Evolutionary conservation across 2,797 vertebrate genomes (phyloP), one percentile per base, ranked within the genome.

Genomic region (Peromyscus attwateri): DNA sequence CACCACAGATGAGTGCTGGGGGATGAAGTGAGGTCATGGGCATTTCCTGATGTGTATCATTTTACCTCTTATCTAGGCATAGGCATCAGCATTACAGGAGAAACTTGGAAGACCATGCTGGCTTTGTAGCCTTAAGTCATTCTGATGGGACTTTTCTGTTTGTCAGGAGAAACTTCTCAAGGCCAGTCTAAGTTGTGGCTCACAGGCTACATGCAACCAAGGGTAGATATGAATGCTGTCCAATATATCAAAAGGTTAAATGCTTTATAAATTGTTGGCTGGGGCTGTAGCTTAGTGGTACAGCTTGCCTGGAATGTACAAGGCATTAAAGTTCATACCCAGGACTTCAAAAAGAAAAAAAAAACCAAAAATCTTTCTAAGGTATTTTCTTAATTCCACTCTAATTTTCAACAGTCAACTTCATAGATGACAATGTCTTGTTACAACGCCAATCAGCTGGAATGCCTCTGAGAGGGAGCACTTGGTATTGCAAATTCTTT

Each of bases 401-500:
- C 31, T 10, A 85, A 16, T 70, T 70, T 68, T 70, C 34, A 52
- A 25, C 12, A 85, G 5, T 68, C 19, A 85, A 49, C 31, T 49
- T 85, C n/a, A n/a, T 49, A 68, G 43, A 31, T 46, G 62, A 16
- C 17, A 66, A 46, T n/a, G 37, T 80, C 77, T 68, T 49, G 62
- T 68, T n/a, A 85, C 29, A 85, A n/a, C 1, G 1, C 7, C 82
- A 64, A 19, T 27, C 43, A 84, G 27, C 3, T 49, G 40, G 40
- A 66, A 49, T 68, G 19, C 43, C 43, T 68, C 64, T 9, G 12
- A 96, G 95, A 96, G 93, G 94, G 96, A 98, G 94, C 91, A 97
- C 66, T 98, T 97, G 68, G 34, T 96, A 49, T 37, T 37, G 27
- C 21, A 87, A 34, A 64, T 31, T 1, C 43, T 43, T 83, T 83